These are phyloP conservation scores for Aphyosemion australe DNA, from an alignment of 2,113 vertebrate genomes.

Conservation along the genomic window DNA sequence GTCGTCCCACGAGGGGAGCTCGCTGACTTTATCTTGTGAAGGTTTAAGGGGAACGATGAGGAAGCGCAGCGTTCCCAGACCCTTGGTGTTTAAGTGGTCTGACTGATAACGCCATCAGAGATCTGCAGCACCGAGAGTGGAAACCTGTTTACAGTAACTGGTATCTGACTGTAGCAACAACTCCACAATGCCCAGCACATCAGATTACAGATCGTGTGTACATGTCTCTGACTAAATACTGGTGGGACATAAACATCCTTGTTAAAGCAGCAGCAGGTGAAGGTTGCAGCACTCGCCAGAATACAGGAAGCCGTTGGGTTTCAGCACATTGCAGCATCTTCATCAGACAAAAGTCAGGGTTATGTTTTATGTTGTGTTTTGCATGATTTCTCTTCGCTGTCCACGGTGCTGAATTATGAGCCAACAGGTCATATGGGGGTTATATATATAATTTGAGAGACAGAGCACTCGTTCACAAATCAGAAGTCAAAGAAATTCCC, in stretches of 20 bases:
- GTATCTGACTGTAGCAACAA: slow-evolving; percentile 29
- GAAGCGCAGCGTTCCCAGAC: slow-evolving; percentile 20
- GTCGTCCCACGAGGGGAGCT: slow-evolving; percentile 55
- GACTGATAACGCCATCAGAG: slow-evolving; percentile 58
- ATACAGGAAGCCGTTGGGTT: background rate
- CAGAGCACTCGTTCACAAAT: background rate
- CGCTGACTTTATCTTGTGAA: slow-evolving; percentile 53
- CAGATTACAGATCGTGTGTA: slow-evolving; percentile 16
- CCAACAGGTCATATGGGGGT: slow-evolving; percentile 4
- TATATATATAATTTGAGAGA: background rate
- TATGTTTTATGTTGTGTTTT: background rate
- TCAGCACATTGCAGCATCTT: background rate
- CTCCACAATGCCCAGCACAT: background rate
- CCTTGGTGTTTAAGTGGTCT: slow-evolving; percentile 50
- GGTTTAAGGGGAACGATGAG: slow-evolving; percentile 60
- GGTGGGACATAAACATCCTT: background rate
- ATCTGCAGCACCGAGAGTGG: slow-evolving; percentile 41
- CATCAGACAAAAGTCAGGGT: background rate
- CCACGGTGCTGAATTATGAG: slow-evolving; percentile 68
- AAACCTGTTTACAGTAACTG: slow-evolving; percentile 22
- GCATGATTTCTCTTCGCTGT: slow-evolving; percentile 56
- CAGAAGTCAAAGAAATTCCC: background rate
- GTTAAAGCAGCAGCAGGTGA: background rate
- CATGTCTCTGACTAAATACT: background rate
- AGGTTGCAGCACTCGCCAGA: background rate